Evolutionary conservation across 2,888 invertebrate genomes (phyloP).

Genomic region (Prostheceraeus crozeri): DNA sequence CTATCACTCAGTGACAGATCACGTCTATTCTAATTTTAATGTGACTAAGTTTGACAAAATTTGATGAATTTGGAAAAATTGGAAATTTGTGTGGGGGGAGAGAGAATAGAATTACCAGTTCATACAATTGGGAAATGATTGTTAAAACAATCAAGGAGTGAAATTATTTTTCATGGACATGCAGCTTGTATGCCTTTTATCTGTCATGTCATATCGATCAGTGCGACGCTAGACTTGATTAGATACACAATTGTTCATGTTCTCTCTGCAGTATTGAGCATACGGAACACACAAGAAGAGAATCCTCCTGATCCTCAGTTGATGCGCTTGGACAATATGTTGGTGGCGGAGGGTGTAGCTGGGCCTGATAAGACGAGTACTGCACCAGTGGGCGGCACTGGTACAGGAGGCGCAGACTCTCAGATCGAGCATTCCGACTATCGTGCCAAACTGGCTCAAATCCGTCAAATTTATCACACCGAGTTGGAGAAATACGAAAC

Average conservation of each 20-base stretch:
- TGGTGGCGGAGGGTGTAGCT: constrained; percentile 75
- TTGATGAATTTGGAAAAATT: too few species aligned
- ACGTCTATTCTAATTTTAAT: too few species aligned
- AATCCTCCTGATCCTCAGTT: constrained; percentile 95
- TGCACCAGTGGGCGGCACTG: not conserved
- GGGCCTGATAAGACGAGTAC: constrained; percentile 52
- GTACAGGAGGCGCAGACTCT: constrained; percentile 16
- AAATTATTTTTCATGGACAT: too few species aligned
- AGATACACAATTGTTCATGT: not conserved
- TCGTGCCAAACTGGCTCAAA: constrained; percentile 93
- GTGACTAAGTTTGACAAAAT: too few species aligned
- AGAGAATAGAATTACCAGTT: too few species aligned
- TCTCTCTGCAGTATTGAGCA: constrained; percentile 68
- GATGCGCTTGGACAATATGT: constrained; percentile 97
- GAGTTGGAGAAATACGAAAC: constrained; percentile 99
- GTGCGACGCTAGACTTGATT: not conserved
- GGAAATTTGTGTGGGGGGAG: too few species aligned
- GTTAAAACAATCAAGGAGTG: too few species aligned
- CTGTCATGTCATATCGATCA: too few species aligned
- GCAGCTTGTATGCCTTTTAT: too few species aligned
- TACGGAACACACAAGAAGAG: constrained; percentile 92
- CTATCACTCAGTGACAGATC: too few species aligned
- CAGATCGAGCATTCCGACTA: constrained; percentile 95
- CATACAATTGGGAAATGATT: too few species aligned
- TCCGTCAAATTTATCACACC: constrained; percentile 95